phyloP scores from a whole-genome alignment of 2,888 invertebrate species.

The Tenthredo amoena region DNA sequence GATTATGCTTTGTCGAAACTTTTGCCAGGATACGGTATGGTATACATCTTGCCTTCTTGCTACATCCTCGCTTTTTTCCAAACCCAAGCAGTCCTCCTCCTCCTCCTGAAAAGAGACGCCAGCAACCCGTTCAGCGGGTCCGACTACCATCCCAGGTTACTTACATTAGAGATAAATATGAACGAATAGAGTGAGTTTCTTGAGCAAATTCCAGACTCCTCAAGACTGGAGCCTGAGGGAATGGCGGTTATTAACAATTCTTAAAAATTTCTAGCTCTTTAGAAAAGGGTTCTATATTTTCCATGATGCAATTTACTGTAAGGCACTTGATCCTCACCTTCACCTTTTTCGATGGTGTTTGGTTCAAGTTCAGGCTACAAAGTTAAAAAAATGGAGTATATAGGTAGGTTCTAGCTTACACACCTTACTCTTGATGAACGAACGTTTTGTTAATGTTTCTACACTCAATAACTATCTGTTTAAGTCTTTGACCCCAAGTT shows the following conservation, averaged over 20 bases:
- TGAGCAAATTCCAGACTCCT: not conserved
- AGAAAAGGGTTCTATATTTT: not conserved
- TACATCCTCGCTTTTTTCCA: slow-evolving; percentile 5
- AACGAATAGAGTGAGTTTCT: not conserved
- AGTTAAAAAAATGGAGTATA: not conserved
- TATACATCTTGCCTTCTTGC: not conserved
- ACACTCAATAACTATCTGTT: not conserved
- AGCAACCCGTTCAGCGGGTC: slow-evolving; percentile 14
- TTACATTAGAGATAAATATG: not conserved
- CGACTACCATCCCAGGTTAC: not conserved
- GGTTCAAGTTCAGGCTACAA: slow-evolving; percentile 5
- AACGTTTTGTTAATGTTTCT: not conserved
- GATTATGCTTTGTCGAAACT: not conserved
- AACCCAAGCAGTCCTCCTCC: not conserved
- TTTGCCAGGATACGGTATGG: not conserved
- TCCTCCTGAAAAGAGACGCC: not conserved
- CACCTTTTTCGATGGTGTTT: not conserved
- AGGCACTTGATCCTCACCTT: not conserved
- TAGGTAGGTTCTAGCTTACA: not conserved
- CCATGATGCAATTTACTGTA: not conserved
- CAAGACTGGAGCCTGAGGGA: not conserved
- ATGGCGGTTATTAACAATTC: not conserved
- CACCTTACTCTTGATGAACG: not conserved
- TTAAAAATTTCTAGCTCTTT: not conserved
- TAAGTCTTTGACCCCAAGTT: slow-evolving; percentile 23